A percentile compares a stretch with the other conserved stretches of the same genome.
Evolutionary conservation across 2,888 invertebrate species (phyloP).

Genomic region (Aquatica leii): DNA sequence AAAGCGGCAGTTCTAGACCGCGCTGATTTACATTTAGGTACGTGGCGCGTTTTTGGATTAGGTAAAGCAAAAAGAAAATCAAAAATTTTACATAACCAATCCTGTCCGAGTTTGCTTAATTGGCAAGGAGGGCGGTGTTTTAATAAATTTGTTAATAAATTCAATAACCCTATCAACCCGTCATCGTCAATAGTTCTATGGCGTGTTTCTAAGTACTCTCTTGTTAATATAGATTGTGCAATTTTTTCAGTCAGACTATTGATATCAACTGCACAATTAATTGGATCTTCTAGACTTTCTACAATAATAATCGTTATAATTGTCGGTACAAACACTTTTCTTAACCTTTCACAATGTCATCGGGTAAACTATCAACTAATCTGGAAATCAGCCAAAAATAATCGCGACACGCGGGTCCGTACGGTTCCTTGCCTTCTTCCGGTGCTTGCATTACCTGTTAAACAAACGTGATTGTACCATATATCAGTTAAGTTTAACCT

Average conservation of each 20-base stretch:
- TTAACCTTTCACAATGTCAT: slow-evolving; percentile 76
- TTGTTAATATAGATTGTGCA: slow-evolving; percentile 74
- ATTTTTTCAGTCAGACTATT: slow-evolving; percentile 73
- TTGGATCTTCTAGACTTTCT: slow-evolving; percentile 66
- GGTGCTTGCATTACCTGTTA: slow-evolving; percentile 57
- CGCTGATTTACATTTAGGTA: slow-evolving; percentile 93
- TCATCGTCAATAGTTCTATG: slow-evolving; percentile 87
- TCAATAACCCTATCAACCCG: slow-evolving; percentile 87
- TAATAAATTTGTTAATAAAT: slow-evolving; percentile 84
- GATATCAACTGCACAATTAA: slow-evolving; percentile 70
- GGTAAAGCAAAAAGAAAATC: slow-evolving; percentile 91
- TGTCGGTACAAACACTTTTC: not conserved
- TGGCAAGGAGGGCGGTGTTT: slow-evolving; percentile 91
- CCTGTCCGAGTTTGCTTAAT: slow-evolving; percentile 77
- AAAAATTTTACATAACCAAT: slow-evolving; percentile 75
- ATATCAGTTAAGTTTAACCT: not conserved
- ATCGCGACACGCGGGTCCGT: slow-evolving; percentile 92
- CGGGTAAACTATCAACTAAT: slow-evolving; percentile 84
- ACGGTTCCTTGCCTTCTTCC: slow-evolving; percentile 90
- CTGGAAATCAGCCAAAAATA: slow-evolving; percentile 94
- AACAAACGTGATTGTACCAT: too few relatives aligned
- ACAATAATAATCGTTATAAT: slow-evolving; percentile 17
- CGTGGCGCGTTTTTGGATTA: slow-evolving; percentile 81
- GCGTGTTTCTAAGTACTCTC: slow-evolving; percentile 85
- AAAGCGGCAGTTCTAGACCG: slow-evolving; percentile 90